Percentiles rank a stretch among this genome's conserved stretches.
These are phyloP conservation scores for Cheilosia soror DNA, from an alignment of 2,888 invertebrate species.

Conservation along the genomic window DNA sequence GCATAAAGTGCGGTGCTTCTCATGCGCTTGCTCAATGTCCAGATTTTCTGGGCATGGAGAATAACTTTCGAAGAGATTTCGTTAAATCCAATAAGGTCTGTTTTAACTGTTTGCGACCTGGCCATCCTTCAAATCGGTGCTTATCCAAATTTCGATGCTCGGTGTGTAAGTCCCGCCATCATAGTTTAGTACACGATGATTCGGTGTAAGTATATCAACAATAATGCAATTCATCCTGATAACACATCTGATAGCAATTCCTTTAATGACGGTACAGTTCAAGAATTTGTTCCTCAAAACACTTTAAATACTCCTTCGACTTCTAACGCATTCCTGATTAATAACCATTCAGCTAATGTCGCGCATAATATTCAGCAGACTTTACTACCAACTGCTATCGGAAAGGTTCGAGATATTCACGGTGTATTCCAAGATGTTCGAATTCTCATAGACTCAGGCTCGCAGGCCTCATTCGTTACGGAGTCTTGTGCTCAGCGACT, in stretches of 20 bases:
- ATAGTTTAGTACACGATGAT: constrained; percentile 1
- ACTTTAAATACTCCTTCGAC: constrained; percentile 2
- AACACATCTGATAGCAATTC: background rate
- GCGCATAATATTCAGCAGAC: background rate
- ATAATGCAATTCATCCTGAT: background rate
- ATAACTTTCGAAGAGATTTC: too few species aligned
- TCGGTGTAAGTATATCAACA: background rate
- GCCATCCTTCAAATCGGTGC: background rate
- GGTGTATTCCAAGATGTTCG: background rate
- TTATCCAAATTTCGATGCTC: constrained; percentile 11
- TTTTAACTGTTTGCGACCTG: constrained; percentile 25
- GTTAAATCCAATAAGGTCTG: constrained; percentile 27
- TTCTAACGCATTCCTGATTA: constrained; percentile 1
- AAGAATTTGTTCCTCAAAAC: background rate
- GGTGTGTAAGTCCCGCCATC: background rate
- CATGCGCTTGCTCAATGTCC: too few species aligned
- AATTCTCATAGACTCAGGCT: background rate
- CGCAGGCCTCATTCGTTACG: background rate
- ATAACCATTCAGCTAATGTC: background rate
- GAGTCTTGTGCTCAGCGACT: constrained; percentile 11
- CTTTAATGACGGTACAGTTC: background rate
- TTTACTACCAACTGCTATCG: constrained; percentile 4
- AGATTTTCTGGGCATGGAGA: too few species aligned
- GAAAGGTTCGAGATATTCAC: background rate
- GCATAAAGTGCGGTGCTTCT: background rate